A percentile compares a stretch with the other conserved stretches of the same genome.
phyloP scores from a whole-genome alignment of 2,888 invertebrate species.

The Choristoneura rosaceana region DNA sequence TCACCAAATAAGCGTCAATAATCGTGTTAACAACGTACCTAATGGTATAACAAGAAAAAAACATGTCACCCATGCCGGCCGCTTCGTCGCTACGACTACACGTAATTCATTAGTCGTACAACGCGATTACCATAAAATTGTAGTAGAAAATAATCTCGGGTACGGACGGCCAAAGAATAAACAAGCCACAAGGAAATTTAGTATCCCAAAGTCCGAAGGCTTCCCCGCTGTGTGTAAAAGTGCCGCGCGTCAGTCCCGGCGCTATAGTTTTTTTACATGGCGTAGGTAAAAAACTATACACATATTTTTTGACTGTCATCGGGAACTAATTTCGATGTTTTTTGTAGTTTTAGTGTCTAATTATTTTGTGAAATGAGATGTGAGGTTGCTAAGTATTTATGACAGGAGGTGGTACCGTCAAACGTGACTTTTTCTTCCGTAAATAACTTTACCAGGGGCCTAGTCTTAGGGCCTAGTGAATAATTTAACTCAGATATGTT shows the following conservation, averaged over 20 bases:
- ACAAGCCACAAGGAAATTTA: conserved; percentile 82
- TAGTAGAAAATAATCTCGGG: conserved; percentile 80
- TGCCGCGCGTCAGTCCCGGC: conserved; percentile 75
- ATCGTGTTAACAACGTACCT: conserved; percentile 41
- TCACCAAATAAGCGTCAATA: conserved; percentile 41
- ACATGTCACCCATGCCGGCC: conserved; percentile 51
- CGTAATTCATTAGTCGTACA: conserved; percentile 78
- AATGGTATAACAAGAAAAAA: conserved; percentile 46
- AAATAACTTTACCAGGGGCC: too few species aligned
- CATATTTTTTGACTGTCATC: conserved; percentile 85
- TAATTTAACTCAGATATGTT: too few species aligned
- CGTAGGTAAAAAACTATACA: conserved; percentile 68
- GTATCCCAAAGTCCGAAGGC: conserved; percentile 62
- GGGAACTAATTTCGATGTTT: conserved; percentile 84
- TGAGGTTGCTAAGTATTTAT: not conserved
- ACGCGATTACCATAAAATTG: conserved; percentile 79
- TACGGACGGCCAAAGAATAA: conserved; percentile 67
- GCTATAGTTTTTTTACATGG: conserved; percentile 66
- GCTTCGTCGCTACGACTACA: conserved; percentile 60
- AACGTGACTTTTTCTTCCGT: too few species aligned
- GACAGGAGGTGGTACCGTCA: too few species aligned
- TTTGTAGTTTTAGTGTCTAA: conserved; percentile 79
- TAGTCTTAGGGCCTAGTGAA: too few species aligned
- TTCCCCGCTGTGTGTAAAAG: conserved; percentile 74
- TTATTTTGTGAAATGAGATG: conserved; percentile 70